These are phyloP conservation scores for Malacoctenus gilli DNA, from an alignment of 2,797 vertebrate species.

Conservation along the genomic window DNA sequence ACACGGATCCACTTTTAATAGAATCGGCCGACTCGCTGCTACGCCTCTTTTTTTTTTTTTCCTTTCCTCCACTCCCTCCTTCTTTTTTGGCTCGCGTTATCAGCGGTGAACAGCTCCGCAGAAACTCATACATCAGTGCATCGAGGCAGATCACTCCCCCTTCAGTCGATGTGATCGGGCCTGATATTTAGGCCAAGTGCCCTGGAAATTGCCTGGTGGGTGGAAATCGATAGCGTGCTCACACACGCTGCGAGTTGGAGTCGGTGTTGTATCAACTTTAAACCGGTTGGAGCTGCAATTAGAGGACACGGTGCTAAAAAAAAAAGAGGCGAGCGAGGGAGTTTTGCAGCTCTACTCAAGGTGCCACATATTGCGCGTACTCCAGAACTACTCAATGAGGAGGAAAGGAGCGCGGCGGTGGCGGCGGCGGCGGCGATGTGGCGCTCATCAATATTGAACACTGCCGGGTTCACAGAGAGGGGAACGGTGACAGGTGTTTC, in stretches of 20 bases:
- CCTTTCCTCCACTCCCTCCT: too few species aligned
- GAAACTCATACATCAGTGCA: constrained; percentile 19
- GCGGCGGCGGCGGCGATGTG: too few species aligned
- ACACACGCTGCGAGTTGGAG: constrained; percentile 41
- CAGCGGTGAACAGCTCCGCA: not conserved
- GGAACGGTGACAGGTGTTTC: constrained; percentile 66
- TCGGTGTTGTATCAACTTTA: constrained; percentile 36
- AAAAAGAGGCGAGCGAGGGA: not conserved
- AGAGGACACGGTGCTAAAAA: constrained; percentile 12
- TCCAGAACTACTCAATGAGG: constrained; percentile 14
- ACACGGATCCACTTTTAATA: constrained; percentile 6
- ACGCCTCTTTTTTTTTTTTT: too few species aligned
- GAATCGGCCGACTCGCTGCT: constrained; percentile 5
- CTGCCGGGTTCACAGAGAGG: constrained; percentile 61
- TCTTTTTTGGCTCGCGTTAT: constrained; percentile 13
- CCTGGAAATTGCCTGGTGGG: constrained; percentile 65
- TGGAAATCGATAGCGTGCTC: constrained; percentile 64
- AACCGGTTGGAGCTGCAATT: constrained; percentile 27
- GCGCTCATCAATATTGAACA: constrained; percentile 73
- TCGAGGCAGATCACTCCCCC: constrained; percentile 45
- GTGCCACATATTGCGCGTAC: constrained; percentile 22
- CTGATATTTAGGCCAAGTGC: constrained; percentile 73
- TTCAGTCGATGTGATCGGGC: constrained; percentile 53
- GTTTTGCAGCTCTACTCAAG: constrained; percentile 25
- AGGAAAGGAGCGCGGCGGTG: constrained; percentile 30